A percentile compares a stretch with the other conserved stretches of the same genome.
Conservation (phyloP, 2,797 vertebrate species). For the Etheostoma perlongum region DNA sequence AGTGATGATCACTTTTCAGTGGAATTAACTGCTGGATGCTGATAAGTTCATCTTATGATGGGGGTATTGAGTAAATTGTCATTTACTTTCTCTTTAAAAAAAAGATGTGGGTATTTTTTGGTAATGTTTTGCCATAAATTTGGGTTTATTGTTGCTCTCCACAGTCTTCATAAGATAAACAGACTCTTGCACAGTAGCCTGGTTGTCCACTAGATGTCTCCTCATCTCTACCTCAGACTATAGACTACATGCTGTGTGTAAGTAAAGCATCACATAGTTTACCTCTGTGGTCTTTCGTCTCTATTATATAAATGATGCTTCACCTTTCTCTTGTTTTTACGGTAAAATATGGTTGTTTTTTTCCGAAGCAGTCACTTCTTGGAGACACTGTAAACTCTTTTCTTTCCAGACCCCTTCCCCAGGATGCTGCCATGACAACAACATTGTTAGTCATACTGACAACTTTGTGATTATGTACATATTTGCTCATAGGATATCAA, state of each 20-base stretch:
- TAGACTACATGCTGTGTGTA: neutral
- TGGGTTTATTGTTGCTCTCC: neutral
- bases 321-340: constrained; percentile 1
- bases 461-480: constrained; percentile 24
- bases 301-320: constrained; percentile 48
- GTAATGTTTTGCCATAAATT: neutral
- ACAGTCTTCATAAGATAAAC: neutral
- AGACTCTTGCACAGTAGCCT: neutral
- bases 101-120: neutral
- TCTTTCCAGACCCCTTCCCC: constrained; percentile 26
- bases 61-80: neutral
- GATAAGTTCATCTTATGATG: neutral
- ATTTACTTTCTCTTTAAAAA: neutral
- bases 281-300: constrained; percentile 33
- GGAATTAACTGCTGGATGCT: neutral
- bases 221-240: constrained; percentile 40
- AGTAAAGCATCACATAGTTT: constrained; percentile 39
- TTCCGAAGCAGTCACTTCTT: neutral
- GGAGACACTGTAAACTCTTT: neutral
- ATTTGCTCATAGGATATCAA: constrained; percentile 39
- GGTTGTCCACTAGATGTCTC: constrained; percentile 77
- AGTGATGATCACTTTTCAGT: neutral
- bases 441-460: constrained; percentile 45
- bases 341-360: neutral
- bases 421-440: constrained; percentile 57